Conservation (phyloP, 2,888 invertebrate genomes). For the Andrena bucephala region DNA sequence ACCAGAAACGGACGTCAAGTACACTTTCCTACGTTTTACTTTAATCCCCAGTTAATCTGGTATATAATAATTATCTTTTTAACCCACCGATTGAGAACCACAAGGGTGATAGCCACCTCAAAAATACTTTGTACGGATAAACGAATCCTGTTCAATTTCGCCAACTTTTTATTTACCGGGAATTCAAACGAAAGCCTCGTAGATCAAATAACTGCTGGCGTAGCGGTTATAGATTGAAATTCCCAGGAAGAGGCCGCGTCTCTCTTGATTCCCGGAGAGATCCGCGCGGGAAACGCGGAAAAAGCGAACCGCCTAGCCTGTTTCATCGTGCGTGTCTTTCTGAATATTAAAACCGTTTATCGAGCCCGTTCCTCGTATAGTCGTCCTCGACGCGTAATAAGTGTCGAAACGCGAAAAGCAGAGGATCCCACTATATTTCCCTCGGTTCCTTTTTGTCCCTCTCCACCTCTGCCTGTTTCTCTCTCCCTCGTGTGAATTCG, state of each 20-base stretch:
- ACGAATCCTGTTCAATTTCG: slow-evolving; percentile 34
- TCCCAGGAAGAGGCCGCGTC: neutral
- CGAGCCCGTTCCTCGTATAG: neutral
- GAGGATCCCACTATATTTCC: neutral
- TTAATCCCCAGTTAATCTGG: neutral
- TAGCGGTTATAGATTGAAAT: slow-evolving; percentile 45
- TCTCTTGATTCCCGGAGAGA: slow-evolving; percentile 17
- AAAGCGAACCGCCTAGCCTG: neutral
- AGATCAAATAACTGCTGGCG: slow-evolving; percentile 36
- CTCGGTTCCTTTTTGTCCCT: neutral
- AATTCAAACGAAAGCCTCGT: slow-evolving; percentile 34
- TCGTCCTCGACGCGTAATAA: slow-evolving; percentile 2
- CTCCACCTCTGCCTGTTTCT: neutral
- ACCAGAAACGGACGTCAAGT: slow-evolving; percentile 1
- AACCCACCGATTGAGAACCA: neutral
- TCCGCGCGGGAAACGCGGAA: slow-evolving; percentile 1
- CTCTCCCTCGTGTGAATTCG: neutral
- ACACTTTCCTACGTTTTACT: neutral
- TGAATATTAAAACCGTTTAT: slow-evolving; percentile 53
- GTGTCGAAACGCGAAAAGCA: slow-evolving; percentile 6
- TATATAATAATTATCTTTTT: neutral
- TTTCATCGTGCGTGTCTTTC: slow-evolving; percentile 30
- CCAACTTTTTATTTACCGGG: slow-evolving; percentile 2
- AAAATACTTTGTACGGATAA: neutral
- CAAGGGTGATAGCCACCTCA: neutral